Evolutionary conservation across 2,888 invertebrate species (phyloP).

Genomic region (Cataglyphis albicans): DNA sequence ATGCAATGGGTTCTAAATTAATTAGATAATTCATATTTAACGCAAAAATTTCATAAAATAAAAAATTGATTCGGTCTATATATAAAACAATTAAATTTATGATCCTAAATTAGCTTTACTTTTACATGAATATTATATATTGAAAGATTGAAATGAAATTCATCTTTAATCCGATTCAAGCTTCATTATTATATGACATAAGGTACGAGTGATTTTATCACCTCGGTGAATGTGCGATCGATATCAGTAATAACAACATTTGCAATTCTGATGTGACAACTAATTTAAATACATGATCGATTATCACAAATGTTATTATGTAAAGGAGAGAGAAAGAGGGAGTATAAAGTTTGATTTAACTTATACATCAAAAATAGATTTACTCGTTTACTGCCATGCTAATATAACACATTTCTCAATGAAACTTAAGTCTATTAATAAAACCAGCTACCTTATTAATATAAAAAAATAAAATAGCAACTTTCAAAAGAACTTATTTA

Average conservation of each 20-base stretch:
- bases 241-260: conserved; percentile 51
- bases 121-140: background rate
- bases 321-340: background rate
- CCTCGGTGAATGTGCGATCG: conserved; percentile 26
- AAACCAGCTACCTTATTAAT: conserved; percentile 1
- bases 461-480: background rate
- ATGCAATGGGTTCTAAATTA: background rate
- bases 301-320: conserved; percentile 39
- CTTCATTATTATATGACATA: conserved; percentile 7
- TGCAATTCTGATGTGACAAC: conserved; percentile 42
- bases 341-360: conserved; percentile 8
- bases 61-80: background rate
- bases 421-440: conserved; percentile 8
- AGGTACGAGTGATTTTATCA: conserved; percentile 37
- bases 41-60: background rate
- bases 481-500: background rate
- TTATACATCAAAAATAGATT: conserved; percentile 23
- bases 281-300: conserved; percentile 53
- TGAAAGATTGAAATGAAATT: conserved; percentile 10
- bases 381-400: background rate
- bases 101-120: background rate
- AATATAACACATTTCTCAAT: conserved; percentile 28
- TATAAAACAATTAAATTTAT: background rate
- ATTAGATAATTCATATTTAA: background rate
- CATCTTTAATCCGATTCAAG: background rate